Percentiles rank a stretch among this genome's conserved stretches.
Evolutionary conservation across 2,113 vertebrate genomes (phyloP).

Genomic region (Pachypanchax playfairii): DNA sequence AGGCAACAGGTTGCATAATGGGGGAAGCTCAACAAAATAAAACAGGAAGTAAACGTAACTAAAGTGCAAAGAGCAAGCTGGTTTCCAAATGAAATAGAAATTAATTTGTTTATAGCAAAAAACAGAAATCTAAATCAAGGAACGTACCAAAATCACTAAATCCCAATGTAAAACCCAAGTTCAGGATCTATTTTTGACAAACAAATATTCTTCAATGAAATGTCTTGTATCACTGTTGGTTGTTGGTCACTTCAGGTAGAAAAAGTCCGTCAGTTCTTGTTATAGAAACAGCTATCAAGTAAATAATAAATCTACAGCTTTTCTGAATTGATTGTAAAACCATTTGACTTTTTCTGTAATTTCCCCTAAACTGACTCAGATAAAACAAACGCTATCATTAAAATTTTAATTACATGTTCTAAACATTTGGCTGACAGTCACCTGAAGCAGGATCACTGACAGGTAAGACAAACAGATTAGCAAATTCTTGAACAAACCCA

Average conservation of each 20-base stretch:
- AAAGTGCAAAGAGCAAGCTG: not conserved
- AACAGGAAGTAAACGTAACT: not conserved
- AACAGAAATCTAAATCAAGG: not conserved
- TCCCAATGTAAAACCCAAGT: no score
- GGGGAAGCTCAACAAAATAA: not conserved
- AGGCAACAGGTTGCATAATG: not conserved
- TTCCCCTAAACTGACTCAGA: not conserved
- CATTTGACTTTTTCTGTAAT: not conserved
- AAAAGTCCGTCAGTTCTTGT: no score
- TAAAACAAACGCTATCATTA: not conserved
- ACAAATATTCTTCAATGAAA: no score
- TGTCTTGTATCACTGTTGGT: no score
- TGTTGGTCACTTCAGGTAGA: no score
- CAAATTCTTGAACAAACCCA: conserved; percentile 64
- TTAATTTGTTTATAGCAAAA: not conserved
- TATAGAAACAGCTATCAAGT: no score
- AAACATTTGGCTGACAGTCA: conserved; percentile 41
- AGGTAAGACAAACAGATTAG: conserved; percentile 64
- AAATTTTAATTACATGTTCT: conserved; percentile 14
- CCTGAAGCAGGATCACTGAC: conserved; percentile 44
- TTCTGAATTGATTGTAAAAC: not conserved
- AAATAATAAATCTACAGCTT: not conserved
- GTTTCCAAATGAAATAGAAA: not conserved
- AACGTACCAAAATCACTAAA: no score
- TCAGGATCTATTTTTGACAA: no score